A percentile compares a stretch with the other conserved stretches of the same genome.
Conservation (phyloP, 2,797 vertebrate species). For the Oreochromis mossambicus region DNA sequence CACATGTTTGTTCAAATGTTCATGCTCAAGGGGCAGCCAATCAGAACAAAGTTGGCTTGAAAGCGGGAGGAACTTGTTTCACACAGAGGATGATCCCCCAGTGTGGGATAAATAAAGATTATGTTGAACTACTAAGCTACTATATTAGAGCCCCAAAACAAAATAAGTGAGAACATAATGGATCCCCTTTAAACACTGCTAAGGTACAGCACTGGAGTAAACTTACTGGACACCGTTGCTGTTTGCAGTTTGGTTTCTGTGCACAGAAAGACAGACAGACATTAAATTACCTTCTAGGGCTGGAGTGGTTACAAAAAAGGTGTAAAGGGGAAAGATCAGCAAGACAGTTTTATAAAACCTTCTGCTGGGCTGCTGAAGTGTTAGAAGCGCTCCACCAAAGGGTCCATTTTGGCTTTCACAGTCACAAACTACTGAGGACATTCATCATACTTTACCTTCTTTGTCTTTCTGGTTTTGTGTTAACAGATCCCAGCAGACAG, state of each 20-base stretch:
- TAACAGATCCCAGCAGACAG: background rate
- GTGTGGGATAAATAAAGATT: background rate
- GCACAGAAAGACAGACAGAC: background rate
- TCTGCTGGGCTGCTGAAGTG: background rate
- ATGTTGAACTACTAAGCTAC: background rate
- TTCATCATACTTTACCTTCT: background rate
- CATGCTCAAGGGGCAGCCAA: background rate
- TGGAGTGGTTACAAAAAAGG: background rate
- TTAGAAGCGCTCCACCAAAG: background rate
- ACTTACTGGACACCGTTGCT: background rate
- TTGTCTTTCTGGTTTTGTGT: background rate
- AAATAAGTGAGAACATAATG: background rate
- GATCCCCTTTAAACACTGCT: background rate
- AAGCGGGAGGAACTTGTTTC: background rate
- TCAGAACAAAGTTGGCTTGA: background rate
- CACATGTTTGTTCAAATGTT: background rate
- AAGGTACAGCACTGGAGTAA: background rate
- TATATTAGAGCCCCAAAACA: background rate
- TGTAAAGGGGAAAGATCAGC: background rate
- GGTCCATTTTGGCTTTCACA: background rate
- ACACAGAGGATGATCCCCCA: background rate
- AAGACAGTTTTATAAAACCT: background rate
- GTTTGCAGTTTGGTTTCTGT: background rate
- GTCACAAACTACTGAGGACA: background rate
- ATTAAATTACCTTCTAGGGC: background rate